Evolutionary conservation across 2,113 vertebrate species (phyloP).

Genomic region (Actenoides hombroni): DNA sequence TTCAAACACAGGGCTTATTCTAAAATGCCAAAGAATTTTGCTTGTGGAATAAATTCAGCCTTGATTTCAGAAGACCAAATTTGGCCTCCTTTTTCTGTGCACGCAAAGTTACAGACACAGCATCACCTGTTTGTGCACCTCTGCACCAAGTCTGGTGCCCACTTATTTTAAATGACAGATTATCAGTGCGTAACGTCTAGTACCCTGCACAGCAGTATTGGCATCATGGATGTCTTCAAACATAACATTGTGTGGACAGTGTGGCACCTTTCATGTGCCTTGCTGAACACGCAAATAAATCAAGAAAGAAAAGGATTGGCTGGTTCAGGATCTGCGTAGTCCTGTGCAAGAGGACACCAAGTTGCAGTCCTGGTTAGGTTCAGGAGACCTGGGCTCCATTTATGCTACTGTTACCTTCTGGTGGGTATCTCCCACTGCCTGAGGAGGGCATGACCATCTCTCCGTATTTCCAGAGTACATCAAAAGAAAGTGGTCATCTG

Average conservation of each 20-base stretch:
- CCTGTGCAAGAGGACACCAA: neutral
- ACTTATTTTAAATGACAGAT: neutral
- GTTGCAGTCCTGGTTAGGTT: neutral
- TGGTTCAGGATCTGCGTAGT: neutral
- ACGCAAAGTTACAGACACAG: neutral
- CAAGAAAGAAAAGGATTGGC: neutral
- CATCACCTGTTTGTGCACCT: neutral
- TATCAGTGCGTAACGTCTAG: rapidly evolving
- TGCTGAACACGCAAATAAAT: neutral
- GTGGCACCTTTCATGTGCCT: neutral
- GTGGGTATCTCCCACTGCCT: neutral
- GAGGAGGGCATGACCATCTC: neutral
- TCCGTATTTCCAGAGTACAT: neutral
- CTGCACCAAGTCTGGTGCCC: neutral
- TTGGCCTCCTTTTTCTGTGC: neutral
- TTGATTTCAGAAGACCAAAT: neutral
- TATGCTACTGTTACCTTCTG: neutral
- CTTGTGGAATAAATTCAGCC: neutral
- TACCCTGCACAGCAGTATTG: neutral
- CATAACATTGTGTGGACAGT: neutral
- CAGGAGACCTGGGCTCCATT: neutral
- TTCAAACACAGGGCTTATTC: neutral
- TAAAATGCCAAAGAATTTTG: neutral
- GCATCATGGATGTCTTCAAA: neutral
- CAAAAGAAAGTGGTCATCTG: neutral